These are phyloP conservation scores for Temnopleurus reevesii DNA, from an alignment of 53 echinoderm and acorn worm species.

Conservation along the genomic window DNA sequence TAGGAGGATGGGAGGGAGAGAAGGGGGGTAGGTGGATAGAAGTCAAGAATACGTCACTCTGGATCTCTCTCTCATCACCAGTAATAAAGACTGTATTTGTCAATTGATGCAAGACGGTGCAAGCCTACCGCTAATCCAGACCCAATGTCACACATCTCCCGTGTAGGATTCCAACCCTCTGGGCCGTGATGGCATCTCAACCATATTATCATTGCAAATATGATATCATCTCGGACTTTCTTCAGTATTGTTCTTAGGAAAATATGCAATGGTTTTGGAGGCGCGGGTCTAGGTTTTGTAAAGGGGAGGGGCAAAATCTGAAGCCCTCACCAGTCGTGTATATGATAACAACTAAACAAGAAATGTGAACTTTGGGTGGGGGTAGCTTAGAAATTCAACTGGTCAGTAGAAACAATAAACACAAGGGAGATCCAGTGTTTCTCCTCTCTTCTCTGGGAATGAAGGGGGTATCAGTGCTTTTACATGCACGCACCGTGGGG, in stretches of 20 bases:
- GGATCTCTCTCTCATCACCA: neutral
- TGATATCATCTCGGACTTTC: conserved; percentile 10
- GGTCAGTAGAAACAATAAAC: too few relatives aligned
- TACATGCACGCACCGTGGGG: neutral
- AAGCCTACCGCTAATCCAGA: conserved; percentile 13
- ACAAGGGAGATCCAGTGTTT: too few relatives aligned
- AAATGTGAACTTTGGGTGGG: neutral
- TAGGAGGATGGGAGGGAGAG: neutral
- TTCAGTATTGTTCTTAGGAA: neutral
- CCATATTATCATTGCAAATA: conserved; percentile 23
- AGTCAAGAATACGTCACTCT: neutral
- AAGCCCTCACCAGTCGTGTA: too few relatives aligned
- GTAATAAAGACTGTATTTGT: conserved; percentile 53
- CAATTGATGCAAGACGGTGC: conserved; percentile 37
- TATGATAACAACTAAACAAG: too few relatives aligned
- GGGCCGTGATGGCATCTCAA: conserved; percentile 14
- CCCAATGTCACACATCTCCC: conserved; percentile 27
- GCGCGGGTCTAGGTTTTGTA: too few relatives aligned
- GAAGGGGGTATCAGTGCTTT: neutral
- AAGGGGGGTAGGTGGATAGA: neutral
- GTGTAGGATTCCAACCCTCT: conserved; percentile 3
- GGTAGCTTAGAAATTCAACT: too few relatives aligned
- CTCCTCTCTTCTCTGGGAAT: too few relatives aligned
- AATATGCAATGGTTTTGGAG: neutral
- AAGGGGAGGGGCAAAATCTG: too few relatives aligned